Evolutionary conservation across 2,888 invertebrate genomes (phyloP).

Genomic region (Caenorhabditis sp.): DNA sequence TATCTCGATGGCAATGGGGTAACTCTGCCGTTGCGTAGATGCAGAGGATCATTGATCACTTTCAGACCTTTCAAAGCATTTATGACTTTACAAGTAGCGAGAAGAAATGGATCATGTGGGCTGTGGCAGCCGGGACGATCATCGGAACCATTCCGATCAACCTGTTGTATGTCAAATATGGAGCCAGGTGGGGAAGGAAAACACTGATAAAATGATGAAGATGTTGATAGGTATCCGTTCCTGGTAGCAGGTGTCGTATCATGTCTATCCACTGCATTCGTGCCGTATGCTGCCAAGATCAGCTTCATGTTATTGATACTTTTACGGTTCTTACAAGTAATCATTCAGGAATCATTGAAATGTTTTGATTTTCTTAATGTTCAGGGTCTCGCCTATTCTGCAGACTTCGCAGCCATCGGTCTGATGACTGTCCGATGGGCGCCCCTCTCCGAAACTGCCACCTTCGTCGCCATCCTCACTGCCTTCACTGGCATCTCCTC

Average conservation of each 20-base stretch:
- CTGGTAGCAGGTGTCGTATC: slow-evolving; percentile 70
- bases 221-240: slow-evolving; percentile 69
- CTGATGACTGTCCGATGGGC: slow-evolving; percentile 76
- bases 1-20: slow-evolving; percentile 34
- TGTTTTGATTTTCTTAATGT: not conserved
- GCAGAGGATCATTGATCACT: not conserved
- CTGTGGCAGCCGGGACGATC: slow-evolving; percentile 75
- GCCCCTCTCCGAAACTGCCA: slow-evolving; percentile 74
- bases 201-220: not conserved
- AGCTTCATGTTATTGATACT: slow-evolving; percentile 58
- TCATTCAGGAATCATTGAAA: not conserved
- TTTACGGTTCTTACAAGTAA: slow-evolving; percentile 69
- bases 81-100: slow-evolving; percentile 71
- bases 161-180: slow-evolving; percentile 72
- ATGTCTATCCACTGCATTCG: slow-evolving; percentile 60
- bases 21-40: not conserved
- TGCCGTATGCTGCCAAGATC: slow-evolving; percentile 65
- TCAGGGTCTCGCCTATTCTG: slow-evolving; percentile 70
- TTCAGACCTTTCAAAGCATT: slow-evolving; percentile 55
- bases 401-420: slow-evolving; percentile 69
- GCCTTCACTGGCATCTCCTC: slow-evolving; percentile 77
- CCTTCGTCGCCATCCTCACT: slow-evolving; percentile 77
- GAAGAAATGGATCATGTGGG: slow-evolving; percentile 74
- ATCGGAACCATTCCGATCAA: slow-evolving; percentile 77
- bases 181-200: slow-evolving; percentile 67